A percentile compares a stretch with the other conserved stretches of the same genome.
These are phyloP conservation scores for Sebastes diaconus DNA, from an alignment of 2,797 vertebrate species.

Conservation along the genomic window DNA sequence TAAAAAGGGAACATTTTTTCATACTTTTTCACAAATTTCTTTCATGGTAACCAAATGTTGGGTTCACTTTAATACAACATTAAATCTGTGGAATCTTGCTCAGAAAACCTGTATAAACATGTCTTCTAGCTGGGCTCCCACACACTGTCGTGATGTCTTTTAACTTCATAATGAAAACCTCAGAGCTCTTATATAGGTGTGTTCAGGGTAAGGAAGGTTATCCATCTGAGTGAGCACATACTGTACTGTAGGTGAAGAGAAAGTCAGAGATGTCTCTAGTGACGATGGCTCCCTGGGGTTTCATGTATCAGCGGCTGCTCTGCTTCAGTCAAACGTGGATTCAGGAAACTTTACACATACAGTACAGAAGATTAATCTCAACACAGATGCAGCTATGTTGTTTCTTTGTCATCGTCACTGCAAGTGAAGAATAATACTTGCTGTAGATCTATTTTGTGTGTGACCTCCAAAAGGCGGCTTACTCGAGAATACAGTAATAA, in stretches of 20 bases:
- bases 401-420: not conserved
- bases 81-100: not conserved
- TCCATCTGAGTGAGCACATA: not conserved
- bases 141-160: not conserved
- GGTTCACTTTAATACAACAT: not conserved
- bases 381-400: not conserved
- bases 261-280: constrained; percentile 11
- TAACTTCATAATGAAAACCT: not conserved
- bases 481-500: not conserved
- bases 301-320: constrained; percentile 26
- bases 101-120: not conserved
- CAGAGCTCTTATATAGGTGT: not conserved
- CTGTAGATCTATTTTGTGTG: not conserved
- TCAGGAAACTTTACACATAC: not conserved
- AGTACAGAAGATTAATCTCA: not conserved
- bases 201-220: not conserved
- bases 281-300: constrained; percentile 15
- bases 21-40: not conserved
- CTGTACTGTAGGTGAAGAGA: not conserved
- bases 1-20: not conserved
- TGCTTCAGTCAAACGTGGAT: constrained; percentile 38
- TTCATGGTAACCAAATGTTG: not conserved
- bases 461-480: not conserved
- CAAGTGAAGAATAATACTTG: not conserved
- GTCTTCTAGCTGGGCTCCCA: not conserved